Evolutionary conservation across 2,113 vertebrate genomes (phyloP).

Genomic region (Lynx canadensis): DNA sequence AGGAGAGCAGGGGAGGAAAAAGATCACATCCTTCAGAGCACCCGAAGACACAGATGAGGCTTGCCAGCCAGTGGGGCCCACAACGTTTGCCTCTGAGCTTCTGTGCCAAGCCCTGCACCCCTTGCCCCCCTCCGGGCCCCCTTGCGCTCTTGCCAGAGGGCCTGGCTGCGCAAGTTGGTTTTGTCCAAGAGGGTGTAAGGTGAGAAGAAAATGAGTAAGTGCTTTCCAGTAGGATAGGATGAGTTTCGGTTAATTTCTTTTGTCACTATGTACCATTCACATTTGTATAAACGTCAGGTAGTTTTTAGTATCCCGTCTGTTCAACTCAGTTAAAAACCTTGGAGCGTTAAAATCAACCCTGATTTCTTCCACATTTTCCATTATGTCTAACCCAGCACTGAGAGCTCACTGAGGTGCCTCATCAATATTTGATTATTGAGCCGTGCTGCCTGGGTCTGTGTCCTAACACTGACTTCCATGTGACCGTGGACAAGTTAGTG

Average conservation of each 20-base stretch:
- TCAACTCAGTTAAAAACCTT: not conserved
- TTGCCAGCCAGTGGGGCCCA: not conserved
- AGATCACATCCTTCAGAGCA: too few species aligned
- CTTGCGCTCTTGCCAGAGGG: fast-evolving
- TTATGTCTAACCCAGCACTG: not conserved
- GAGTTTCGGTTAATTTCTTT: not conserved
- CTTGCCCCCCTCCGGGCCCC: not conserved
- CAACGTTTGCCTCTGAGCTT: not conserved
- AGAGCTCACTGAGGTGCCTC: not conserved
- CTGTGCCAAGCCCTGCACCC: not conserved
- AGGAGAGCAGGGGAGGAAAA: not conserved
- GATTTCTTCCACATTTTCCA: too few species aligned
- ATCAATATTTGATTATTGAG: not conserved
- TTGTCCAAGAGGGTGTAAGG: not conserved
- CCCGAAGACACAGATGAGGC: not conserved
- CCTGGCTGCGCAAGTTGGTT: not conserved
- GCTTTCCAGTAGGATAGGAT: not conserved
- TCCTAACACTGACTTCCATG: not conserved
- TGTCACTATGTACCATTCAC: not conserved
- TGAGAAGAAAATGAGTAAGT: not conserved
- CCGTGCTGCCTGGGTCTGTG: not conserved
- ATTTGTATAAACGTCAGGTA: not conserved
- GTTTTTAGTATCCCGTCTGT: not conserved
- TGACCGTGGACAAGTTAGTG: not conserved
- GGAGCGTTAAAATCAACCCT: not conserved